Base-by-base conservation (phyloP, 2,888 invertebrate species). In the Volucella inflata region DNA sequence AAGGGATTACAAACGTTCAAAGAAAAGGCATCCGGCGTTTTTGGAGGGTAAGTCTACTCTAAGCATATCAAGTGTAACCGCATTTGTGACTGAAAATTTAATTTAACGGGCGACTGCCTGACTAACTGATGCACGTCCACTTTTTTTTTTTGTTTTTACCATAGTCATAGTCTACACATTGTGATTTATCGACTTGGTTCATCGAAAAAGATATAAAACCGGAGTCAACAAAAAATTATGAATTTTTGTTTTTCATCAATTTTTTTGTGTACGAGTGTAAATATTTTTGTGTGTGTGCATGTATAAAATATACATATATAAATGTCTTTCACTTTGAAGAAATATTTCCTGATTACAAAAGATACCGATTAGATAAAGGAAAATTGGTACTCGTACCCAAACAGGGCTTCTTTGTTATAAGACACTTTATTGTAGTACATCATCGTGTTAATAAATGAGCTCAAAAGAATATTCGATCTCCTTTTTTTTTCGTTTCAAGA, bases 1-100 rank as follows among this genome's bases (percentile, higher is more conserved):
- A 91, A 91, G 90, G 92, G 92, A 89, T 91, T 92, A 90, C 90
- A 91, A 88, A 89, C 92, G 89, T 90, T 92, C 90, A 92, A 92
- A 89, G 92, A 92, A 89, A 92, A 91, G 89, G 92, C 92, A 82
- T 88, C 91, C 75, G 91, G 92, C 82, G 91, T 90, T 76, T 91
- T 92, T 71, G 87, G 91, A 88, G 92, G 92, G 92, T 92, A 88
- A 92, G 92, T 91, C 87, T 30, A 30, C 30, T 30, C 30, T 71
- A 38, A 77, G 68, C 64, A 46, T 50, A 64, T 75, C 72, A 70
- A 68, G 46, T 81, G 75, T 81, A 85, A 87, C 75, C 72, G 71
- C 71, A 55, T 75, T 62, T 64, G 71, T 83, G 81, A 74, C 78
- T 85, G 75, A 77, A 88, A 90, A 90, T 90, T 90, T 91, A 91